Evolutionary conservation across 2,888 invertebrate species (phyloP), one percentile per base, ranked within the genome.

Genomic region (Limnephilus auricula): DNA sequence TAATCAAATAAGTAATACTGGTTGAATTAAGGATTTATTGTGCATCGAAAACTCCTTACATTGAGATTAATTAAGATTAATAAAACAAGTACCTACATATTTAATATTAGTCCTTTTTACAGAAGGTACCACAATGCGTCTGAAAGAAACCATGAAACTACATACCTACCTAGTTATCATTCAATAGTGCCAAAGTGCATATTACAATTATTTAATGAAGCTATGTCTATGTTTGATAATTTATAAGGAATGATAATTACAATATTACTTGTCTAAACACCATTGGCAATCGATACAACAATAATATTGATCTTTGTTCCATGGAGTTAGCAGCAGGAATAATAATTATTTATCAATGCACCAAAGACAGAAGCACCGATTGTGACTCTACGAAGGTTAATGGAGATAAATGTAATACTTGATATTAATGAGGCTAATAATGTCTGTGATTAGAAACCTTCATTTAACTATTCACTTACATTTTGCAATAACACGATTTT

Each of bases 261-360:
- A n/a, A 65, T 65, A 65, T 65, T 65, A 65, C n/a, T 65, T 65
- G 65, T 65, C 65, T 65, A 65, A 65, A 65, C n/a, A 65, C 65
- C 65, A n/a, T 65, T 65, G 65, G 9, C 9, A 65, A 65, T n/a
- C 65, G 65, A 65, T 65, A n/a, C 25, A 65, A 65, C 65, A 65
- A n/a, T 65, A 65, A 65, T 65, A 65, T 9, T 25, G 25, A 25
- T 65, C 65, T 65, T 65, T 65, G 65, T 65, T 65, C 15, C 25
- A 25, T 65, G 65, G 25, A 65, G 18, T 50, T 18, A 50, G 65
- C 25, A 2, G 65, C 25, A 65, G 25, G 25, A 65, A 65, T 65
- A 6, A 45, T 45, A 45, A 45, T 65, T 25, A 65, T 65, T 25
- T 25, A 65, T 65, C 65, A n/a, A 6, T 25, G 65, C 65, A 65